These are phyloP conservation scores for Meiosimyza platycephala DNA, from an alignment of 2,888 invertebrate species.

Conservation along the genomic window DNA sequence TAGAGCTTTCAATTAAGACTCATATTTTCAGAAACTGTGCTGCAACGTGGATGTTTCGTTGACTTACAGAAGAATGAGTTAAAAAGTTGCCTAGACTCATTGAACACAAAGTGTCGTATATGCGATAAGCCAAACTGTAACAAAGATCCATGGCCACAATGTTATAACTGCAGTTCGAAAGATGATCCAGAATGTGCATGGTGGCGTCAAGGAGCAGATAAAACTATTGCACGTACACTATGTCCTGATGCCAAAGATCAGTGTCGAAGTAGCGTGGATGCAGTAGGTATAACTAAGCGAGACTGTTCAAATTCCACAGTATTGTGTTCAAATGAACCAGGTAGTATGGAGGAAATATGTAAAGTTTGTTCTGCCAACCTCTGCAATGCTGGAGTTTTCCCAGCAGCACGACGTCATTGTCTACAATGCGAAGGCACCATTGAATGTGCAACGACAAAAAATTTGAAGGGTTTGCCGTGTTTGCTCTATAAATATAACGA, in stretches of 20 bases:
- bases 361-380: constrained; percentile 16
- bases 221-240: neutral
- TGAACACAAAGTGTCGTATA: constrained; percentile 10
- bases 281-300: constrained; percentile 41
- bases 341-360: neutral
- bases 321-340: neutral
- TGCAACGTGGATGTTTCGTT: constrained; percentile 36
- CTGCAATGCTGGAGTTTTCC: constrained; percentile 46
- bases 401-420: constrained; percentile 38
- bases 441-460: constrained; percentile 42
- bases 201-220: constrained; percentile 24
- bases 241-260: constrained; percentile 40
- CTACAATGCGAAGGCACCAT: constrained; percentile 40
- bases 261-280: constrained; percentile 40
- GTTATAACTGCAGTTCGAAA: constrained; percentile 43
- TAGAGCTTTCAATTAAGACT: neutral
- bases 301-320: constrained; percentile 34
- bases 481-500: constrained; percentile 37
- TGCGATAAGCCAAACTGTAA: constrained; percentile 43
- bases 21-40: neutral
- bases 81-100: constrained; percentile 11
- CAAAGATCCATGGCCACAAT: constrained; percentile 37
- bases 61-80: neutral
- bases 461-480: constrained; percentile 34
- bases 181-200: constrained; percentile 41